A percentile compares a stretch with the other conserved stretches of the same genome.
These are phyloP conservation scores for Salvelinus fontinalis DNA, from an alignment of 2,113 vertebrate genomes.

Conservation along the genomic window DNA sequence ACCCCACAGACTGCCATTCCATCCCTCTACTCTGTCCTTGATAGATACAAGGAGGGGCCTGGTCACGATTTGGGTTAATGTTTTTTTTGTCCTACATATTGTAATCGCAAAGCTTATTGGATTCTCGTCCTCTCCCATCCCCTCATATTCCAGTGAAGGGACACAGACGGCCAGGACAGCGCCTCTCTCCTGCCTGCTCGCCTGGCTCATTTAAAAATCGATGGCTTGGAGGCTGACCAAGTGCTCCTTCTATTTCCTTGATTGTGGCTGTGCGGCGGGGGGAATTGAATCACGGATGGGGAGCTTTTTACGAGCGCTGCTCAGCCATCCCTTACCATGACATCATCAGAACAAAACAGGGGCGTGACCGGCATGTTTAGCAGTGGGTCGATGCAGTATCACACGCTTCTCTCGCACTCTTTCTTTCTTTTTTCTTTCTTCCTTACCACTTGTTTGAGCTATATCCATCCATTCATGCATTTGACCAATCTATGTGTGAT, in stretches of 20 bases:
- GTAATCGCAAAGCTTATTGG: conserved; percentile 50
- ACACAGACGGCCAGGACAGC: neutral
- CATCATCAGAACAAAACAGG: conserved; percentile 9
- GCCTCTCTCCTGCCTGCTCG: conserved; percentile 7
- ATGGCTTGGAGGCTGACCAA: conserved; percentile 55
- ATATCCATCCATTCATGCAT: conserved; percentile 15
- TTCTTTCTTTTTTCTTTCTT: neutral
- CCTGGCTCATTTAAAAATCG: conserved; percentile 63
- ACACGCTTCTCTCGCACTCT: neutral
- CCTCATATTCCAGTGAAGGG: neutral
- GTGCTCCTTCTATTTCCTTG: conserved; percentile 39
- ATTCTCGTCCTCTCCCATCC: conserved; percentile 51
- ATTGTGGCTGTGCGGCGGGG: conserved; percentile 29
- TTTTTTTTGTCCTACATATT: conserved; percentile 18
- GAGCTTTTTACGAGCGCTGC: neutral
- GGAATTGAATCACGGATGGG: neutral
- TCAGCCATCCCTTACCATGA: conserved; percentile 5
- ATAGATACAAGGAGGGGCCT: neutral
- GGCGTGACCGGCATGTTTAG: conserved; percentile 34
- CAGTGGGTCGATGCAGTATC: conserved; percentile 19
- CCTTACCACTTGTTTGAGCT: neutral
- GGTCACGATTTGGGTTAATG: neutral
- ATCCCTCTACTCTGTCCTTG: conserved; percentile 3
- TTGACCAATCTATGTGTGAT: conserved; percentile 30
- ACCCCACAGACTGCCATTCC: neutral